Evolutionary conservation across 2,888 invertebrate species (phyloP).

Genomic region (Brenthis hecate): DNA sequence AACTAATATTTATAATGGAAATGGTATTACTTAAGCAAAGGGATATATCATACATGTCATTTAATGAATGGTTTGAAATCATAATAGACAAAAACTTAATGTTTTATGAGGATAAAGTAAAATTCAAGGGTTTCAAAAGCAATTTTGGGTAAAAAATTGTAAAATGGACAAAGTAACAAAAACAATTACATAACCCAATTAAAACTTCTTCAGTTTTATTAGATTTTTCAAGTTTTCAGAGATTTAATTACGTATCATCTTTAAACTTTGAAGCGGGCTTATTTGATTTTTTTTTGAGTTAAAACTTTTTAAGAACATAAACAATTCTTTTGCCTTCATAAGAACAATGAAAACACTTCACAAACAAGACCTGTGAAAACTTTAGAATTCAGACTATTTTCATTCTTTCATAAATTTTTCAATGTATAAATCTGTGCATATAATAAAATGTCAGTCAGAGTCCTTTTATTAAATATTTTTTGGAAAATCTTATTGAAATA

Average conservation of each 20-base stretch:
- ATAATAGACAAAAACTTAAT: too few species aligned
- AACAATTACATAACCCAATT: slow-evolving; percentile 14
- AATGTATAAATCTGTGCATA: not conserved
- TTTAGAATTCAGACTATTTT: slow-evolving; percentile 20
- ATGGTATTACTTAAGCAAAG: too few species aligned
- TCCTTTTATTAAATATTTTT: not conserved
- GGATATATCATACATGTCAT: too few species aligned
- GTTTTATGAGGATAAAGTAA: too few species aligned
- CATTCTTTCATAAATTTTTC: slow-evolving; percentile 6
- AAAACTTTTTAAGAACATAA: slow-evolving; percentile 25
- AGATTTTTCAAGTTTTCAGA: slow-evolving; percentile 18
- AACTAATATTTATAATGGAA: too few species aligned
- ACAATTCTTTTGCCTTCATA: slow-evolving; percentile 26
- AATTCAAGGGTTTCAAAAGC: too few species aligned
- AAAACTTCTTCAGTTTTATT: slow-evolving; percentile 19
- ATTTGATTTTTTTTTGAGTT: slow-evolving; percentile 17
- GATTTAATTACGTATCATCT: slow-evolving; percentile 15
- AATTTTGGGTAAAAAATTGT: too few species aligned
- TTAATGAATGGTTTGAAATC: too few species aligned
- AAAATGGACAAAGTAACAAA: not conserved
- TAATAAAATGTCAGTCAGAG: not conserved
- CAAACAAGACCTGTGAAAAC: slow-evolving; percentile 16
- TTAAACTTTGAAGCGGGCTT: slow-evolving; percentile 7
- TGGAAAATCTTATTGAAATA: too few species aligned
- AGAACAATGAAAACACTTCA: slow-evolving; percentile 31